Conservation (phyloP, 2,113 vertebrate species). For the Saccopteryx bilineata region DNA sequence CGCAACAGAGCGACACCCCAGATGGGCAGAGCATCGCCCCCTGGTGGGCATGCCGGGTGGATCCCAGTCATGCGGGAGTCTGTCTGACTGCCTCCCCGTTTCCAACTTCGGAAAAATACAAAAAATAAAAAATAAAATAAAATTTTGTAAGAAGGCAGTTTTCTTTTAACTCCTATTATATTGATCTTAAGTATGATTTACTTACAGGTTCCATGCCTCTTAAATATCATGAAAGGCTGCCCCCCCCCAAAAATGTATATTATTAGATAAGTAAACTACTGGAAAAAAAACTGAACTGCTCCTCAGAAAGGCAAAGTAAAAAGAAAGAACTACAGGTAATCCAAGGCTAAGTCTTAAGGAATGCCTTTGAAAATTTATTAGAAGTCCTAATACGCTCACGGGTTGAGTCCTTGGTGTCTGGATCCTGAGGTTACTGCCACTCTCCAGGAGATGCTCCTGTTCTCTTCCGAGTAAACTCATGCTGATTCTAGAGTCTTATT, state of each 20-base stretch:
- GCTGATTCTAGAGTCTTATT: neutral
- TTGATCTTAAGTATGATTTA: neutral
- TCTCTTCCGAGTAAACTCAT: neutral
- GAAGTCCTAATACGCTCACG: neutral
- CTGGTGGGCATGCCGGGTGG: no score
- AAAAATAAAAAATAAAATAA: no score
- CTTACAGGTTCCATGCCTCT: neutral
- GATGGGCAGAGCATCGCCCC: no score
- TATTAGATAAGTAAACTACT: neutral
- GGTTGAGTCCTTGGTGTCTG: neutral
- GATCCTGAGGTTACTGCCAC: neutral
- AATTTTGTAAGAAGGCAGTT: neutral
- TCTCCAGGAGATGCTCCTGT: constrained; percentile 41
- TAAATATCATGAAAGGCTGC: neutral
- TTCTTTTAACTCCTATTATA: neutral
- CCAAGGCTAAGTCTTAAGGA: neutral
- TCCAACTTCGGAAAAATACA: no score
- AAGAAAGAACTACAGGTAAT: neutral
- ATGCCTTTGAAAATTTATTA: constrained; percentile 15
- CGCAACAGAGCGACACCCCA: no score
- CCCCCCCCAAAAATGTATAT: no score
- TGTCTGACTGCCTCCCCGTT: no score
- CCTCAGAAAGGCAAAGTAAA: neutral
- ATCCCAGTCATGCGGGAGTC: no score
- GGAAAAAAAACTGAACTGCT: neutral